Percentiles rank a stretch among this genome's conserved stretches.
These are phyloP conservation scores for Anguilla anguilla DNA, from an alignment of 2,797 vertebrate species.

Conservation along the genomic window DNA sequence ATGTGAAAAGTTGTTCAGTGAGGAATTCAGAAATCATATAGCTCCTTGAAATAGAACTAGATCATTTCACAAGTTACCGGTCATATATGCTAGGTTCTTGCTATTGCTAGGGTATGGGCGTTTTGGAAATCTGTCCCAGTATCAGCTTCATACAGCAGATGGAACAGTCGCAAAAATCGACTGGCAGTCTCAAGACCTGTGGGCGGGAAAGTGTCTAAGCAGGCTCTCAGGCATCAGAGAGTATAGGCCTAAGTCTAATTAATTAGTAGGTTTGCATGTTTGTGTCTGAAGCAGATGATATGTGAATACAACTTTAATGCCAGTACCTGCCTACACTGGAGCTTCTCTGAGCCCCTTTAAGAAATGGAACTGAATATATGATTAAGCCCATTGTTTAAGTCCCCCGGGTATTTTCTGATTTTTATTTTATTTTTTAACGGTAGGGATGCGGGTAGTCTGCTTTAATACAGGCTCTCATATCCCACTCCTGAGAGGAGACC, in stretches of 20 bases:
- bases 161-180: background rate
- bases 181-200: background rate
- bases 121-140: background rate
- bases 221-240: background rate
- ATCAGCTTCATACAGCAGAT: background rate
- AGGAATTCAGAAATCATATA: background rate
- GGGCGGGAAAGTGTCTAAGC: background rate
- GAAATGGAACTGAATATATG: background rate
- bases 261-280: background rate
- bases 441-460: background rate
- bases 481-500: background rate
- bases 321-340: background rate
- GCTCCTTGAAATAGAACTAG: background rate
- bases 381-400: background rate
- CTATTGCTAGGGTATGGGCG: background rate
- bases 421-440: background rate
- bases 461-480: background rate
- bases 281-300: background rate
- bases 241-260: background rate
- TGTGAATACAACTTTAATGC: background rate
- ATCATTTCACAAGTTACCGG: background rate
- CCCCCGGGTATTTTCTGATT: background rate
- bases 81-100: background rate
- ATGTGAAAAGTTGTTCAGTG: background rate
- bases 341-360: background rate